These are phyloP conservation scores for Drosophila imparisetae DNA, from an alignment of 2,888 invertebrate genomes.

Conservation along the genomic window DNA sequence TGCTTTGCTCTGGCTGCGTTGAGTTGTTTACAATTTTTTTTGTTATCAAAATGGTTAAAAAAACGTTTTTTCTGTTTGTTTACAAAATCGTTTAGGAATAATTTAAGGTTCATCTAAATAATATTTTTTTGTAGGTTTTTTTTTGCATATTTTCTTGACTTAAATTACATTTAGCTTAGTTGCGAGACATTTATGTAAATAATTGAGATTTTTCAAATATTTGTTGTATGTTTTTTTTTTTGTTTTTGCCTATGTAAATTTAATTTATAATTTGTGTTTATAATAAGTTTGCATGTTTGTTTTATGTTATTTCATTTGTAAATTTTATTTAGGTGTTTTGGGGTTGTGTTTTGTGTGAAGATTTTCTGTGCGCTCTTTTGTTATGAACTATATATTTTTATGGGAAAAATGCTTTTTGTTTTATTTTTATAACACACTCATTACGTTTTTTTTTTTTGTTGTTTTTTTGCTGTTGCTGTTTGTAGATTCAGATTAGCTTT, in stretches of 20 bases:
- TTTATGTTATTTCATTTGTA: conserved; percentile 49
- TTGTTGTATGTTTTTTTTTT: conserved; percentile 27
- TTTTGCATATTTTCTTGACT: conserved; percentile 58
- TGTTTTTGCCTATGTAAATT: conserved; percentile 73
- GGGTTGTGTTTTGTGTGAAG: conserved; percentile 46
- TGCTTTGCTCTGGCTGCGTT: conserved; percentile 66
- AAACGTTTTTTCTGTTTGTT: conserved; percentile 22
- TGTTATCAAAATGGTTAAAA: conserved; percentile 47
- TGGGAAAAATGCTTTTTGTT: conserved; percentile 39
- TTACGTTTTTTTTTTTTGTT: conserved; percentile 24
- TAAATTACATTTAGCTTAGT: conserved; percentile 75
- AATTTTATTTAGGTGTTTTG: conserved; percentile 73
- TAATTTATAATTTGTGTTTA: conserved; percentile 60
- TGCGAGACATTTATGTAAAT: conserved; percentile 81
- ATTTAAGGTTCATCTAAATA: conserved; percentile 60
- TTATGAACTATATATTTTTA: conserved; percentile 43
- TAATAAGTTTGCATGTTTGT: conserved; percentile 32
- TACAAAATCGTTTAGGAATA: conserved; percentile 58
- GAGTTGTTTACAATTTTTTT: conserved; percentile 29
- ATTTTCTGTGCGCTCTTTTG: conserved; percentile 60
- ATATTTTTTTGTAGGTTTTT: conserved; percentile 38
- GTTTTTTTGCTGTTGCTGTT: conserved; percentile 24
- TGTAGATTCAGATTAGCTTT: conserved; percentile 52
- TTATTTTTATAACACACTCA: conserved; percentile 53
- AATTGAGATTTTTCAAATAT: conserved; percentile 77